phyloP scores from a whole-genome alignment of 2,113 vertebrate genomes.

The Microtus richardsoni region DNA sequence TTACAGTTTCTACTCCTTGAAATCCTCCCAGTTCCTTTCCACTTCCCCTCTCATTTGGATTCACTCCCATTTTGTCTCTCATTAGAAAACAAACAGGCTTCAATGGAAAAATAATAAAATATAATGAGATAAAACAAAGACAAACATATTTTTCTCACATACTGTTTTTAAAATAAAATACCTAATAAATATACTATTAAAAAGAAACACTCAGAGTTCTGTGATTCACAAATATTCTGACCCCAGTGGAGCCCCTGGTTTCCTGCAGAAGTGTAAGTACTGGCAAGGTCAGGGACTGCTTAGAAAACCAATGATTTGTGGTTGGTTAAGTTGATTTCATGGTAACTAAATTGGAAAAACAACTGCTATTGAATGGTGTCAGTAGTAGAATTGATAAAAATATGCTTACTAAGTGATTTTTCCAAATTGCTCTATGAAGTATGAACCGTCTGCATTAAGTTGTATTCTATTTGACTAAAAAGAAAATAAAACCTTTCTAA shows the following conservation, averaged over 20 bases:
- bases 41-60: neutral
- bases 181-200: neutral
- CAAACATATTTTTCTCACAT: neutral
- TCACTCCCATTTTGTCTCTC: neutral
- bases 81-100: neutral
- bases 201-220: neutral
- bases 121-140: neutral
- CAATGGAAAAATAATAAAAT: neutral
- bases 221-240: neutral
- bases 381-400: constrained; percentile 46
- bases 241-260: neutral
- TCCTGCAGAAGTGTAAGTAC: neutral
- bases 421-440: constrained; percentile 58
- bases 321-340: constrained; percentile 35
- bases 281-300: neutral
- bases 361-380: constrained; percentile 44
- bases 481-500: constrained; percentile 33
- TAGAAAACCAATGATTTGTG: constrained; percentile 37
- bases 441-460: constrained; percentile 53
- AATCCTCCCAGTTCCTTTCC: neutral
- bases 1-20: neutral
- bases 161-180: neutral
- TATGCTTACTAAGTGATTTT: constrained; percentile 62
- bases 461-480: constrained; percentile 50
- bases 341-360: constrained; percentile 42